phyloP scores from a whole-genome alignment of 30 jellyfish, hydroid and myxozoan genomes.

The Aurelia coerulea region DNA sequence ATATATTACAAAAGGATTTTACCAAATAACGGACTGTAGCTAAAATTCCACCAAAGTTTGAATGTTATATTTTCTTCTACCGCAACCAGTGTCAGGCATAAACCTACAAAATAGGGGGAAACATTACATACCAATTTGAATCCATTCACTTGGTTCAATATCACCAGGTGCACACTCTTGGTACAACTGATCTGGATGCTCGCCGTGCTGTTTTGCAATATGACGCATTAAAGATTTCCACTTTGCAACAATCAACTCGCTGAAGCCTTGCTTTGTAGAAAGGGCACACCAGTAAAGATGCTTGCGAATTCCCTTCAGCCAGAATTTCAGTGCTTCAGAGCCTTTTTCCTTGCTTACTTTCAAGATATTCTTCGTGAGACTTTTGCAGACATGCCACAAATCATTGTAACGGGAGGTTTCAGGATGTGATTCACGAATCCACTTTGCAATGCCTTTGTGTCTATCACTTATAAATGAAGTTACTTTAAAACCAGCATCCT shows the following conservation, averaged over 20 bases:
- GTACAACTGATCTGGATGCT: slow-evolving; percentile 13
- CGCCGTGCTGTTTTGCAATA: slow-evolving; percentile 27
- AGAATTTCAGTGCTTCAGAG: background rate
- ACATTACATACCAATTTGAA: slow-evolving; percentile 7
- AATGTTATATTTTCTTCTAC: background rate
- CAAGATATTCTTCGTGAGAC: slow-evolving; percentile 5
- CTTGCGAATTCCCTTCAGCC: slow-evolving; percentile 34
- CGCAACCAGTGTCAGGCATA: slow-evolving; percentile 3
- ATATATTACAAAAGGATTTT: background rate
- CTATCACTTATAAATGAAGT: slow-evolving; percentile 22
- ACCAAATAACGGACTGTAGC: background rate
- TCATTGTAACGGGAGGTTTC: too few relatives aligned
- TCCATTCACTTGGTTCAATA: slow-evolving; percentile 19
- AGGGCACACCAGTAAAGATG: slow-evolving; percentile 45
- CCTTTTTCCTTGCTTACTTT: slow-evolving; percentile 40
- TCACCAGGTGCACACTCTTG: slow-evolving; percentile 13
- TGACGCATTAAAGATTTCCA: slow-evolving; percentile 42
- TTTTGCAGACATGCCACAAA: slow-evolving; percentile 44
- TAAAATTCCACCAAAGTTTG: slow-evolving; percentile 9
- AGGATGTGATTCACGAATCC: slow-evolving; percentile 35
- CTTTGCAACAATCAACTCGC: slow-evolving; percentile 40
- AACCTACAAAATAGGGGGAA: background rate
- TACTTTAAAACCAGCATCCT: slow-evolving; percentile 19
- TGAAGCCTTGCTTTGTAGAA: slow-evolving; percentile 52
- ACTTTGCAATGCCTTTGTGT: slow-evolving; percentile 51